Base-by-base conservation (phyloP, 2,888 invertebrate species). In the Charanyca ferruginea region DNA sequence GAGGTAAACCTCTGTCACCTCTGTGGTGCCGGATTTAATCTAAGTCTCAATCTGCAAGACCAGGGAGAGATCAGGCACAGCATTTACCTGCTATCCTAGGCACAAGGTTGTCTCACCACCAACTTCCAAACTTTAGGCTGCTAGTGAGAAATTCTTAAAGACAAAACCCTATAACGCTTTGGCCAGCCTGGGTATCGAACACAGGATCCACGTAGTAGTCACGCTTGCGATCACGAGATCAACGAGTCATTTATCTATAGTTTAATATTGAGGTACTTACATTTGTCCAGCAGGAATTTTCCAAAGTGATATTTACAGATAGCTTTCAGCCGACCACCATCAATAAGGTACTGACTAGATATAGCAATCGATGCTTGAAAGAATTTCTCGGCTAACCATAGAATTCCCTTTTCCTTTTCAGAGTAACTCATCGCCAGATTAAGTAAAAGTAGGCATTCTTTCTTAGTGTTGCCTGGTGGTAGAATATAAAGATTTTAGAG, bases 311-410 rank as follows among this genome's bases (percentile, higher is more conserved):
- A 96, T 90, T 96, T 93, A 80, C 94, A 93, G 58, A 94, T 89
- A 1, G 93, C 95, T 76, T 96, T 94, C 68, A 93, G 92, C 45
- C 95, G 91, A 2, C 96, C 96, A 1, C 94, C 96, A 51, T 96
- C 96, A 0, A 93, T 77, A 8, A 92, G 68, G 71, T 91, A 95
- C 57, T 90, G 86, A 60, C 93, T 91, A 1, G 94, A 91, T 0
- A 95, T 91, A 1, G 94, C 94, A 22, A 96, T 93, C 0, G 93
- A 77, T 1, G 95, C 93, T 7, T 95, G 81, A 66, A 94, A 93
- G 54, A 96, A 89, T 81, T 96, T 96, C 77, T 96, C 96, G 0
- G 96, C 96, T 13, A 96, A 84, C 96, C 96, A 96, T 73, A 96
- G 87, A 85, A 96, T 96, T 0, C 95, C 95, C 80, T 94, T 94